Evolutionary conservation across 1,140 invertebrate genomes (phyloP).

Genomic region (Lepidostoma basale): DNA sequence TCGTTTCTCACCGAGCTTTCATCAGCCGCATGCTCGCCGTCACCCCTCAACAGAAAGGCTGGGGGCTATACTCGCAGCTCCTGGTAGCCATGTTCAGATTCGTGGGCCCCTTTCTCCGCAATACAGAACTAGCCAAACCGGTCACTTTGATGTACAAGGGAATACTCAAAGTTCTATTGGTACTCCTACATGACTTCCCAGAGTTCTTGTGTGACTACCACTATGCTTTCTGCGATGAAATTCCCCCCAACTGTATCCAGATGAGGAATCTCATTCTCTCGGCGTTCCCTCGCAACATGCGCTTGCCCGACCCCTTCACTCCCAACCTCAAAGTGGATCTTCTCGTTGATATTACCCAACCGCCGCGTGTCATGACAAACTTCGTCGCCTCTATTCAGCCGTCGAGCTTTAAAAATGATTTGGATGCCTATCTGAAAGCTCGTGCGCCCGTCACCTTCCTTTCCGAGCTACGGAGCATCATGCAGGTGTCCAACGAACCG

Average conservation of each 20-base stretch:
- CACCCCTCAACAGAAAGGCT: slow-evolving; percentile 83
- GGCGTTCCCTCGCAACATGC: slow-evolving; percentile 97
- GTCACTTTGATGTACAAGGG: slow-evolving; percentile 95
- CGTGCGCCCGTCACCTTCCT: slow-evolving; percentile 95
- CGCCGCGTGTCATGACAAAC: slow-evolving; percentile 90
- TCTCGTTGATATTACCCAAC: slow-evolving; percentile 81
- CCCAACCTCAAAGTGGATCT: slow-evolving; percentile 97
- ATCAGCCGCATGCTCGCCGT: slow-evolving; percentile 92
- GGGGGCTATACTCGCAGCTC: slow-evolving; percentile 89
- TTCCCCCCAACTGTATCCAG: slow-evolving; percentile 98
- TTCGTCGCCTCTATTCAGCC: slow-evolving; percentile 88
- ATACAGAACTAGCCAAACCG: slow-evolving; percentile 93
- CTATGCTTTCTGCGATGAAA: slow-evolving; percentile 99
- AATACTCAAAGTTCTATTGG: slow-evolving; percentile 92
- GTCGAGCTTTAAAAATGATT: slow-evolving; percentile 87
- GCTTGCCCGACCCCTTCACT: slow-evolving; percentile 97
- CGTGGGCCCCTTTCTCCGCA: slow-evolving; percentile 93
- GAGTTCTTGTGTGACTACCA: slow-evolving; percentile 99
- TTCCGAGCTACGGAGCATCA: slow-evolving; percentile 86
- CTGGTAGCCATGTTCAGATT: slow-evolving; percentile 97
- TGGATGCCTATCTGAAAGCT: slow-evolving; percentile 96
- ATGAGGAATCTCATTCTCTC: slow-evolving; percentile 98
- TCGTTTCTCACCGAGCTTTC: slow-evolving; percentile 95
- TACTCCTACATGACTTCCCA: slow-evolving; percentile 97
- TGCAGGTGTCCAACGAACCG: slow-evolving; percentile 87